These are phyloP conservation scores for Cavia aperea DNA, from an alignment of 2,113 vertebrate species.

Conservation along the genomic window DNA sequence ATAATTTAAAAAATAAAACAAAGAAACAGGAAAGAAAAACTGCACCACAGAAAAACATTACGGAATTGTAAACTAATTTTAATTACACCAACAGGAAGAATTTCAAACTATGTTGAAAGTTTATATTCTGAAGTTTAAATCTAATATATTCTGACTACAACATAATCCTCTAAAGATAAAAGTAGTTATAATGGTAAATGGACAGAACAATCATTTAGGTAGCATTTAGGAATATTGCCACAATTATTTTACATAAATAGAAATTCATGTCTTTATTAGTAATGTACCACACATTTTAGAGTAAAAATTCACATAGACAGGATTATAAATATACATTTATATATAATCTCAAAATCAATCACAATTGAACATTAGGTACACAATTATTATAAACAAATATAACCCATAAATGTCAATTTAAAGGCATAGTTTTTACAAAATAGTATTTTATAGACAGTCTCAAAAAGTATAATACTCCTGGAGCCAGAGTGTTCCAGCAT, in stretches of 20 bases:
- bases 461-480: constrained; percentile 60
- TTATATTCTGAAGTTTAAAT: constrained; percentile 55
- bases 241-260: constrained; percentile 57
- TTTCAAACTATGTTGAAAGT: constrained; percentile 51
- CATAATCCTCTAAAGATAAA: constrained; percentile 50
- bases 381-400: constrained; percentile 68
- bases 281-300: constrained; percentile 50
- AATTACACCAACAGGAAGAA: constrained; percentile 56
- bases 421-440: constrained; percentile 69
- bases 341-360: constrained; percentile 65
- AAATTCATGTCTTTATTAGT: constrained; percentile 62
- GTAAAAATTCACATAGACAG: constrained; percentile 65
- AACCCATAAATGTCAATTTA: constrained; percentile 60
- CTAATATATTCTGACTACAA: constrained; percentile 49
- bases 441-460: constrained; percentile 59
- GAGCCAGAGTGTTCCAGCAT: constrained; percentile 53
- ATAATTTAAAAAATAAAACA: constrained; percentile 22
- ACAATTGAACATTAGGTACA: constrained; percentile 56
- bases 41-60: constrained; percentile 42
- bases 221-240: constrained; percentile 55
- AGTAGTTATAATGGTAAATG: constrained; percentile 35
- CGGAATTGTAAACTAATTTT: constrained; percentile 67
- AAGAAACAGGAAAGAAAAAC: constrained; percentile 26
- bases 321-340: constrained; percentile 68
- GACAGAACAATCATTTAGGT: constrained; percentile 38